Conservation (phyloP, 2,888 invertebrate species). For the Brenthis daphne region DNA sequence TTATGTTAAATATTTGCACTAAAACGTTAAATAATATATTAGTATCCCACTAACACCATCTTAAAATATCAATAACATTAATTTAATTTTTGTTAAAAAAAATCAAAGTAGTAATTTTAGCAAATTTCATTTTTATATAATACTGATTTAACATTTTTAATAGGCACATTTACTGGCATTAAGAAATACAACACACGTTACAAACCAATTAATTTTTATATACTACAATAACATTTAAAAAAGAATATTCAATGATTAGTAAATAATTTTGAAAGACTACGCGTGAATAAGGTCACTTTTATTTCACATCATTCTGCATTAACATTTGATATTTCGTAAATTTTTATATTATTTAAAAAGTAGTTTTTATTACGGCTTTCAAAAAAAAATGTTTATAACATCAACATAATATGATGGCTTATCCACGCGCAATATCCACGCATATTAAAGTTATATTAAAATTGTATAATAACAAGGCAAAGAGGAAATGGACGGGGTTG, state of each 20-base stretch:
- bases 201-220: neutral
- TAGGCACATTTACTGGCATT: constrained; percentile 44
- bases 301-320: neutral
- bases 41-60: constrained; percentile 9
- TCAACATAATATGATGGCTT: no score
- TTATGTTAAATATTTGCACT: constrained; percentile 17
- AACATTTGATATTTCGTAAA: no score
- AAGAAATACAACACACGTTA: constrained; percentile 23
- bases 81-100: neutral
- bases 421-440: neutral
- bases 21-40: neutral
- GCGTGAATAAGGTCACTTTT: neutral
- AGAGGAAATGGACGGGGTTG: constrained; percentile 37
- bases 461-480: neutral
- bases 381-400: no score
- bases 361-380: no score
- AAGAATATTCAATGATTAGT: neutral
- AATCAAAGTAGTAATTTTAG: constrained; percentile 19
- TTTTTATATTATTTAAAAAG: no score
- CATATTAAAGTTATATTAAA: neutral
- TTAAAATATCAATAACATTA: neutral
- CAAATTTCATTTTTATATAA: constrained; percentile 40
- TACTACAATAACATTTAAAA: constrained; percentile 5
- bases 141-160: constrained; percentile 47
- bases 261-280: constrained; percentile 1